These are phyloP conservation scores for Napeogenes inachia DNA, from an alignment of 2,888 invertebrate genomes.

Conservation along the genomic window DNA sequence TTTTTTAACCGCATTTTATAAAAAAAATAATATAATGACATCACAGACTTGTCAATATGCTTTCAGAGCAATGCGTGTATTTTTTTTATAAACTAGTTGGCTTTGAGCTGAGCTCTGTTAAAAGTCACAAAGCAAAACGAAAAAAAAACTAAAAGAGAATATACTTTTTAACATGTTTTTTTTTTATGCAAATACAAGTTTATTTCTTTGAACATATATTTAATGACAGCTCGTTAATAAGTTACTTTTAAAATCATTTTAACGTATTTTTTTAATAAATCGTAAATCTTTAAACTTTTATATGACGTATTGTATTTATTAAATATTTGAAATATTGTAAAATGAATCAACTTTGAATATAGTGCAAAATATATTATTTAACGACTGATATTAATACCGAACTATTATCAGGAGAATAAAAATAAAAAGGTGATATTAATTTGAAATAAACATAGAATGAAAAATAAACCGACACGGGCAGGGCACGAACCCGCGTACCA, in stretches of 20 bases:
- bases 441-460: too few species aligned
- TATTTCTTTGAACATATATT: slow-evolving; percentile 10
- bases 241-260: background rate
- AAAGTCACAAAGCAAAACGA: slow-evolving; percentile 20
- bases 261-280: too few species aligned
- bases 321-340: too few species aligned
- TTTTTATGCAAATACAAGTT: slow-evolving; percentile 14
- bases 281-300: too few species aligned
- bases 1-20: background rate
- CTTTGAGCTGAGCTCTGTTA: slow-evolving; percentile 24
- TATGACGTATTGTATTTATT: too few species aligned
- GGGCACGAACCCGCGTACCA: too few species aligned
- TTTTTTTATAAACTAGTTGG: slow-evolving; percentile 21
- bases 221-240: slow-evolving; percentile 8
- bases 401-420: too few species aligned
- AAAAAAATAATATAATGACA: background rate
- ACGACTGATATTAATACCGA: too few species aligned
- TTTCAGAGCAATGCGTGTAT: slow-evolving; percentile 16
- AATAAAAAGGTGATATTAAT: too few species aligned
- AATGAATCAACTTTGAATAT: too few species aligned
- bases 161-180: slow-evolving; percentile 9
- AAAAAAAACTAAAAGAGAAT: slow-evolving; percentile 17
- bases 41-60: background rate
- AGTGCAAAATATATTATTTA: too few species aligned
- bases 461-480: too few species aligned